Percentiles rank a stretch among this genome's conserved stretches.
These are phyloP conservation scores for Caenorhabditis parvicauda DNA, from an alignment of 2,888 invertebrate species.

Conservation along the genomic window DNA sequence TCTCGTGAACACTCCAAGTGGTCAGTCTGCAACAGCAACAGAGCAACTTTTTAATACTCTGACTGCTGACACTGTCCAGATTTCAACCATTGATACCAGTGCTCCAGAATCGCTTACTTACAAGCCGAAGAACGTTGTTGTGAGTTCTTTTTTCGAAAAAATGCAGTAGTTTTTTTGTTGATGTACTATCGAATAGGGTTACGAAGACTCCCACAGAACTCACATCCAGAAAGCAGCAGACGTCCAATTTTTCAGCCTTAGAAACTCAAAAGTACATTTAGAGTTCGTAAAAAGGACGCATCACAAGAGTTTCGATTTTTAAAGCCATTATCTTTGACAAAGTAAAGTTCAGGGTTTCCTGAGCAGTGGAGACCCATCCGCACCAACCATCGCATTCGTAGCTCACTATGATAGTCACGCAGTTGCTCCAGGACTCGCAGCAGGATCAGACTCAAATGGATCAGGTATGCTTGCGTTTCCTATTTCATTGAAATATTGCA, in stretches of 20 bases:
- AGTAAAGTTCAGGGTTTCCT: conserved; percentile 46
- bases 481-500: not conserved
- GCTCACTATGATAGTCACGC: conserved; percentile 91
- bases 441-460: conserved; percentile 23
- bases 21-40: conserved; percentile 31
- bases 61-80: conserved; percentile 56
- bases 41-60: conserved; percentile 50
- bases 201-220: conserved; percentile 1
- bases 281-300: too few species aligned
- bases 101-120: conserved; percentile 8
- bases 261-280: too few species aligned
- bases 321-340: not conserved
- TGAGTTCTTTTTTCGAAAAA: not conserved
- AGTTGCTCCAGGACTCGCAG: conserved; percentile 77
- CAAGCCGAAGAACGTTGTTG: conserved; percentile 18
- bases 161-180: not conserved
- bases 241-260: too few species aligned
- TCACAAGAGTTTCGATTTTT: conserved; percentile 7
- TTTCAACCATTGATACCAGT: conserved; percentile 11
- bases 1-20: conserved; percentile 8
- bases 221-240: conserved; percentile 8
- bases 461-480: not conserved
- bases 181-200: conserved; percentile 13
- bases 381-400: conserved; percentile 84
- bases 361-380: conserved; percentile 53